These are phyloP conservation scores for Dyspetes luteomarginatus DNA, from an alignment of 2,888 invertebrate genomes.

Conservation along the genomic window DNA sequence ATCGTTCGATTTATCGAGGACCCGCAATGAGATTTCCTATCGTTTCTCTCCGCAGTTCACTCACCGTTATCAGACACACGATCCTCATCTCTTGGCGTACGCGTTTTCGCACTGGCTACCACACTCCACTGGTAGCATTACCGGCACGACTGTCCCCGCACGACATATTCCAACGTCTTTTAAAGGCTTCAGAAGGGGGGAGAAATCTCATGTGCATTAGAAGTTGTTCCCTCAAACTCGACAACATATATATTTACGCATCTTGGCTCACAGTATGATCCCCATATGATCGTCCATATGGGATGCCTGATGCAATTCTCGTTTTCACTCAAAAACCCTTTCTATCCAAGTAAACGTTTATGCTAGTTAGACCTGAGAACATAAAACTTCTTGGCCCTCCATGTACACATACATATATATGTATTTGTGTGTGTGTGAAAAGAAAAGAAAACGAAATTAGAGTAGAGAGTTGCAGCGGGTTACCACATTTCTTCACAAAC, in stretches of 20 bases:
- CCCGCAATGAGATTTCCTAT: background rate
- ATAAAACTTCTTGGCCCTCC: background rate
- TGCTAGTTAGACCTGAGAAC: background rate
- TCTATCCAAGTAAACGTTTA: background rate
- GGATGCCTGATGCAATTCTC: background rate
- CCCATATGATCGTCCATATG: background rate
- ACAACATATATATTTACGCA: background rate
- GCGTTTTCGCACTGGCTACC: conserved; percentile 69
- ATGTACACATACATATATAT: too few relatives aligned
- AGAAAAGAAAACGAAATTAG: conserved; percentile 25
- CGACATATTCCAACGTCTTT: conserved; percentile 72
- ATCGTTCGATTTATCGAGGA: background rate
- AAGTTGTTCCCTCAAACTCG: conserved; percentile 52
- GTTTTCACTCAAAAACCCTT: conserved; percentile 36
- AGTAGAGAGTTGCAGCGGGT: conserved; percentile 1
- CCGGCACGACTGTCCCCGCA: conserved; percentile 71
- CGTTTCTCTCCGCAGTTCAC: conserved; percentile 60
- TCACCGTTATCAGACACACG: conserved; percentile 76
- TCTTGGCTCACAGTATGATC: too few relatives aligned
- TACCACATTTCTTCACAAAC: background rate
- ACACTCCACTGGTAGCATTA: conserved; percentile 71
- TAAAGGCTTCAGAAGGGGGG: conserved; percentile 72
- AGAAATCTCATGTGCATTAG: conserved; percentile 40
- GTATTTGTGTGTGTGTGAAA: too few relatives aligned
- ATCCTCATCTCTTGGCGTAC: conserved; percentile 75